Evolutionary conservation across 2,113 vertebrate species (phyloP).

Genomic region (Oophaga pumilio): DNA sequence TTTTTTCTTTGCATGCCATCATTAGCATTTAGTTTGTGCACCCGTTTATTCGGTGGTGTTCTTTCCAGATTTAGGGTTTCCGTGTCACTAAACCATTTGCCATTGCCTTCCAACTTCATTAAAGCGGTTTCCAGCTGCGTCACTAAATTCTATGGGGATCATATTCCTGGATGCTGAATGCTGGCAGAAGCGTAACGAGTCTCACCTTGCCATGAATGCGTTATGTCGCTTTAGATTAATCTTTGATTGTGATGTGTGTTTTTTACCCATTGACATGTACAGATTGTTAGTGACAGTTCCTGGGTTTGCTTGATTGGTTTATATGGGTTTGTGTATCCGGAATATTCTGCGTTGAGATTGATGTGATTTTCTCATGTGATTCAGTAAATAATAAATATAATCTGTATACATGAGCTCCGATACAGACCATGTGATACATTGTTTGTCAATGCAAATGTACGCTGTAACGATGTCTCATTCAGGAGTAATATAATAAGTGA

Average conservation of each 20-base stretch:
- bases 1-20: background rate
- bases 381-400: background rate
- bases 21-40: background rate
- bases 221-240: slow-evolving; percentile 31
- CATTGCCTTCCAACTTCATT: slow-evolving; percentile 38
- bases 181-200: slow-evolving; percentile 34
- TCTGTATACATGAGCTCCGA: background rate
- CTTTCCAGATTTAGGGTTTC: slow-evolving; percentile 7
- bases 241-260: background rate
- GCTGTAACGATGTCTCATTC: background rate
- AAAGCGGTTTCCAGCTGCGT: slow-evolving; percentile 31
- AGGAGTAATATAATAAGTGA: too few species aligned
- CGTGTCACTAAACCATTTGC: slow-evolving; percentile 17
- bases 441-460: too few species aligned
- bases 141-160: slow-evolving; percentile 46
- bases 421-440: too few species aligned
- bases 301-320: background rate
- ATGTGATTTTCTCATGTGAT: background rate
- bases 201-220: slow-evolving; percentile 40
- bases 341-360: background rate
- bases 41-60: background rate
- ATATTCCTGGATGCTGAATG: slow-evolving; percentile 25
- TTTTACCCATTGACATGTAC: slow-evolving; percentile 17
- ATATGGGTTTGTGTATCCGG: background rate
- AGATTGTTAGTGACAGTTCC: slow-evolving; percentile 5